These are phyloP conservation scores for Amniataba percoides DNA, from an alignment of 2,797 vertebrate species.

Conservation along the genomic window DNA sequence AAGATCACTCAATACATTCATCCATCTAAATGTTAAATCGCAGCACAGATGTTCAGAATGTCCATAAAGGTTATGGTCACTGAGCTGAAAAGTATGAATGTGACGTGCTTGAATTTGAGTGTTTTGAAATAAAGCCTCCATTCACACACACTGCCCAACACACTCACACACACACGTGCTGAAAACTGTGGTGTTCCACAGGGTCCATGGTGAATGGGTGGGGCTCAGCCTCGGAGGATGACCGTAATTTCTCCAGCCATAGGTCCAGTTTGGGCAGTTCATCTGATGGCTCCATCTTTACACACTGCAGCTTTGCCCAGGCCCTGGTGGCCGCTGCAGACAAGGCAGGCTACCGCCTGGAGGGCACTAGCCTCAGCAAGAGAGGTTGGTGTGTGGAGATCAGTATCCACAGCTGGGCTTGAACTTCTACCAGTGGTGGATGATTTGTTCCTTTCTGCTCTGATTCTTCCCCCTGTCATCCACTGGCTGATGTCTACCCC, in stretches of 20 bases:
- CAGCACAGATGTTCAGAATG: constrained; percentile 64
- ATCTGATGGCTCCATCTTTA: constrained; percentile 97
- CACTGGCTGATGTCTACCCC: constrained; percentile 44
- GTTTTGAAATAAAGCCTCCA: background rate
- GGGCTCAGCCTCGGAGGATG: constrained; percentile 97
- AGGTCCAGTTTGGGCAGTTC: constrained; percentile 97
- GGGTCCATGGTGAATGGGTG: constrained; percentile 99
- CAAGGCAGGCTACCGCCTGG: constrained; percentile 96
- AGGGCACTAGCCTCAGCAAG: constrained; percentile 96
- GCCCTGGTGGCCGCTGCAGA: constrained; percentile 96
- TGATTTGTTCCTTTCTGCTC: constrained; percentile 56
- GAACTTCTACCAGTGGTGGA: constrained; percentile 47
- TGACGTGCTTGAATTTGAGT: constrained; percentile 14
- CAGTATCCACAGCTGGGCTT: constrained; percentile 41
- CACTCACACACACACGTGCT: constrained; percentile 27
- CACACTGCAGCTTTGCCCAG: constrained; percentile 96
- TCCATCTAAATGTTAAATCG: constrained; percentile 43
- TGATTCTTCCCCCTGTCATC: constrained; percentile 53
- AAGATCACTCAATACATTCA: constrained; percentile 54
- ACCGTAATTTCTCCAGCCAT: constrained; percentile 96
- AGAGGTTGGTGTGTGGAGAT: constrained; percentile 92
- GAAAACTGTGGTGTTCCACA: constrained; percentile 82
- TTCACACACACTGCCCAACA: background rate
- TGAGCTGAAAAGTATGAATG: constrained; percentile 27
- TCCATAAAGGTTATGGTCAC: constrained; percentile 39